A percentile compares a stretch with the other conserved stretches of the same genome.
phyloP scores from a whole-genome alignment of 2,113 vertebrate species.

The Peromyscus californicus region DNA sequence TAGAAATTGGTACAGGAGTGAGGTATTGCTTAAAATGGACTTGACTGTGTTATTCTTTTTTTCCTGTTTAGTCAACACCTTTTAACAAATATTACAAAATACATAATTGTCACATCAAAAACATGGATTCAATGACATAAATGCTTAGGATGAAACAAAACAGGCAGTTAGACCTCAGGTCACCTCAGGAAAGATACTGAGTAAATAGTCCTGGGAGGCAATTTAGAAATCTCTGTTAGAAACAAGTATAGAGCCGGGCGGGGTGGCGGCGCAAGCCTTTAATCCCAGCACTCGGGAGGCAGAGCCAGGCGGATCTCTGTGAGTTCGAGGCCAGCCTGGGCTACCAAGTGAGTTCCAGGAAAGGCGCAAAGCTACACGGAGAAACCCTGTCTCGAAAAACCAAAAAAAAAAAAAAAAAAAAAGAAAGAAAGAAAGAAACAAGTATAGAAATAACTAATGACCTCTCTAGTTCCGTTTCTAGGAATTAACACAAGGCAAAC shows the following conservation, averaged over 20 bases:
- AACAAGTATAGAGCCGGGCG: constrained; percentile 69
- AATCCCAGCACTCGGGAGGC: too few species aligned
- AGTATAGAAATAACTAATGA: constrained; percentile 70
- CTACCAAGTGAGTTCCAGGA: too few species aligned
- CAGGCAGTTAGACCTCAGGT: constrained; percentile 40
- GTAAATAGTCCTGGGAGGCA: constrained; percentile 47
- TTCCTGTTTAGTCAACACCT: neutral
- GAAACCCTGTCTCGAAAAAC: too few species aligned
- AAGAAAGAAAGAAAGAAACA: constrained; percentile 70
- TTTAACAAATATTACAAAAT: constrained; percentile 71
- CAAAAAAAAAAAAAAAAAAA: too few species aligned
- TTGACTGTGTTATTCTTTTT: neutral
- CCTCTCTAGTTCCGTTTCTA: constrained; percentile 49
- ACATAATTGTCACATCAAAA: constrained; percentile 61
- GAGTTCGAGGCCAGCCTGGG: too few species aligned
- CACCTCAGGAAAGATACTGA: constrained; percentile 45
- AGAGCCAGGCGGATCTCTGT: too few species aligned
- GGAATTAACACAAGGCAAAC: constrained; percentile 58
- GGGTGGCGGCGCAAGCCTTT: too few species aligned
- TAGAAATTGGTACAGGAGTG: neutral
- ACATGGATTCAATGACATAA: neutral
- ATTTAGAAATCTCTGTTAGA: constrained; percentile 67
- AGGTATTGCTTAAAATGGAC: neutral
- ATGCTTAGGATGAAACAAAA: constrained; percentile 59
- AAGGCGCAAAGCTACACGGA: too few species aligned